Evolutionary conservation across 2,888 invertebrate genomes (phyloP).

Genomic region (Aleiodes testaceus): DNA sequence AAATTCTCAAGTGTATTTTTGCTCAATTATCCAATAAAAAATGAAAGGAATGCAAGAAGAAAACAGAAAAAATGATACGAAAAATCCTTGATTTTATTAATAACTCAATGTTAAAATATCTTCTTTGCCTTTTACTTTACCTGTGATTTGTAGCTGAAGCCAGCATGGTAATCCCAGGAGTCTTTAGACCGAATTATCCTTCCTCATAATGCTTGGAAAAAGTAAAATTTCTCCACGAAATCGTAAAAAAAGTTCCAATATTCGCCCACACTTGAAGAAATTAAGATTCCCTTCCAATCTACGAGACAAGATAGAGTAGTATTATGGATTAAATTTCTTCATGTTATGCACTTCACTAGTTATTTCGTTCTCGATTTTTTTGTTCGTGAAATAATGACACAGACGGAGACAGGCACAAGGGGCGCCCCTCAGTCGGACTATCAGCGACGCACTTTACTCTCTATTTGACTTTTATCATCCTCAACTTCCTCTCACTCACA

Average conservation of each 20-base stretch:
- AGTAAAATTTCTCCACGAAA: conserved; percentile 20
- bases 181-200: conserved; percentile 37
- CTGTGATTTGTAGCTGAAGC: conserved; percentile 67
- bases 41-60: background rate
- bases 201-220: conserved; percentile 9
- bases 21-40: conserved; percentile 1
- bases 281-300: no score
- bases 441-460: conserved; percentile 41
- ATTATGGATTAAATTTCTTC: conserved; percentile 20
- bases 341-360: conserved; percentile 38
- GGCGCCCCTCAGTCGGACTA: conserved; percentile 34
- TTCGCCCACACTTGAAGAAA: no score
- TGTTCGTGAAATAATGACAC: conserved; percentile 18
- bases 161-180: conserved; percentile 67
- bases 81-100: conserved; percentile 2
- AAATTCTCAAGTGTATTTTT: conserved; percentile 6
- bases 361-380: conserved; percentile 41
- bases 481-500: conserved; percentile 29
- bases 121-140: conserved; percentile 55
- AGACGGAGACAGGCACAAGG: conserved; percentile 39
- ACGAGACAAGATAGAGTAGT: background rate
- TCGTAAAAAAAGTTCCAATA: background rate
- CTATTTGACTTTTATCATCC: conserved; percentile 37
- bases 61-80: background rate
- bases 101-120: conserved; percentile 5